Evolutionary conservation across 1,140 invertebrate genomes (phyloP).

Genomic region (Sitobion miscanthi): DNA sequence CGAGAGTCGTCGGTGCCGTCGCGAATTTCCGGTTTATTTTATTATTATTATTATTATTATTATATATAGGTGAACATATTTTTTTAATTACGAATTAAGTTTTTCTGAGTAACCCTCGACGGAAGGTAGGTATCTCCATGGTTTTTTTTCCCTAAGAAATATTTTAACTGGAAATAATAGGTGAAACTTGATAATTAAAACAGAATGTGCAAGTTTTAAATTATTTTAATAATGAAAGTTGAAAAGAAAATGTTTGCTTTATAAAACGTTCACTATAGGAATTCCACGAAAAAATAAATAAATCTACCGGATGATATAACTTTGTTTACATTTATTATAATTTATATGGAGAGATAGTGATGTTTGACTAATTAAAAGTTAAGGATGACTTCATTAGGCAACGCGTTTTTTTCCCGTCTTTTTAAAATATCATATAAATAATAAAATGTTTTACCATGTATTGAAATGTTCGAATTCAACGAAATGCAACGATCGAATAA

Average conservation of each 20-base stretch:
- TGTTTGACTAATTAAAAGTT: conserved; percentile 30
- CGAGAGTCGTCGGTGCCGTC: background rate
- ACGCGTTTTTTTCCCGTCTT: background rate
- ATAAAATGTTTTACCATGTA: background rate
- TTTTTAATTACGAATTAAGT: conserved; percentile 36
- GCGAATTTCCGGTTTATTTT: conserved; percentile 9
- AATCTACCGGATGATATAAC: conserved; percentile 14
- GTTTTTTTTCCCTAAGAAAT: conserved; percentile 26
- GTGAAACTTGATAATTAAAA: conserved; percentile 45
- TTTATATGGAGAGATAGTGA: conserved; percentile 10
- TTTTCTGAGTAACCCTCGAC: background rate
- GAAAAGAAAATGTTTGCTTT: conserved; percentile 41
- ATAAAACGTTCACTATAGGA: background rate
- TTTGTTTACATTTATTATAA: conserved; percentile 28
- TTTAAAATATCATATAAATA: background rate
- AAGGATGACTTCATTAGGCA: background rate
- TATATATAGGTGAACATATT: background rate
- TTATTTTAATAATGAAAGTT: conserved; percentile 47
- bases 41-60: background rate
- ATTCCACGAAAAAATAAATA: conserved; percentile 29
- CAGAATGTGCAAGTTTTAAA: conserved; percentile 42
- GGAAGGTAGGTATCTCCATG: background rate
- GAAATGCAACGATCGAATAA: background rate
- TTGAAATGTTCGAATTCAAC: background rate
- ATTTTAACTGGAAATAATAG: conserved; percentile 50